Evolutionary conservation across 1,140 invertebrate genomes (phyloP), one percentile per base, ranked within the genome.

Genomic region (Macrotrachela quadricornifera): DNA sequence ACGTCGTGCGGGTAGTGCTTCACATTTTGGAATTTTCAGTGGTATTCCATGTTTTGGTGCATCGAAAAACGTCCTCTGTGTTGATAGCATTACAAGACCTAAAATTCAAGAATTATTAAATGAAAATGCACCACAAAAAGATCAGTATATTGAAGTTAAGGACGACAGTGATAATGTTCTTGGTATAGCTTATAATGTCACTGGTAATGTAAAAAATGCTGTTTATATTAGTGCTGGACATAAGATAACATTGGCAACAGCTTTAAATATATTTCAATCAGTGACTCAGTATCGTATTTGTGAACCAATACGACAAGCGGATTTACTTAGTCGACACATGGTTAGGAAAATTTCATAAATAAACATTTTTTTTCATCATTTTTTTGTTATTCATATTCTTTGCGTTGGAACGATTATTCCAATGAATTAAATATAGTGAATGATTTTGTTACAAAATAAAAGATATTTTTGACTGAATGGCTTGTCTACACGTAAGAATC

Each of bases 141-240:
- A 51, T 57, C 9, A 51, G 17, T 30, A 30, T 30, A 30, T 30
- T 30, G 21, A 30, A 30, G 21, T 30, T 30, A 30, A 2, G 2
- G 21, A 30, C 8, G 21, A 30, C 8, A 30, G 21, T 30, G 21
- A 8, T 30, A n/a, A 10, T 45, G 21, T 53, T 15, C 14, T 53
- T 13, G 51, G 45, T 17, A 42, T 30, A 43, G 46, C 44, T 36
- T 53, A 53, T 42, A 46, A 44, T 46, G 46, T 44, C 39, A 53
- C 51, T 41, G 45, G 40, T 40, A 10, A 15, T 11, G n/a, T 44
- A 10, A 59, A 54, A 10, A 73, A 72, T 55, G 71, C 72, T 8
- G 57, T 74, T 12, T 74, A 70, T 53, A 58, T 74, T 37, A 72
- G 70, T 14, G 59, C 67, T 18, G 72, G 72, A 44, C 69, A 73